Percentiles rank a stretch among this genome's conserved stretches.
Evolutionary conservation across 2,797 vertebrate species (phyloP).

Genomic region (Spatula clypeata): DNA sequence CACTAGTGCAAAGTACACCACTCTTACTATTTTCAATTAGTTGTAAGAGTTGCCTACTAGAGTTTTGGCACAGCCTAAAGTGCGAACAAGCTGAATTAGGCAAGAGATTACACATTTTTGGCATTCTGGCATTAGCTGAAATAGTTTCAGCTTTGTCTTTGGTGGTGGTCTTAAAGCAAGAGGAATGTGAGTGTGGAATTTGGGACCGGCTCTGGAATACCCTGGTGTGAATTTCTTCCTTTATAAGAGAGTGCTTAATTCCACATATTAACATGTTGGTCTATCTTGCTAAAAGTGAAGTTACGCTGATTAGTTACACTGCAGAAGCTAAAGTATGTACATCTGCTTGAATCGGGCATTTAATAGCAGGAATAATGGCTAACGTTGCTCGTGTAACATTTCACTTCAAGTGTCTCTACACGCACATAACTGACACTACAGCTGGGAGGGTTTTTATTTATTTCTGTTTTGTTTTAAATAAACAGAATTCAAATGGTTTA

Average conservation of each 20-base stretch:
- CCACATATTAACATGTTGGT: conserved; percentile 78
- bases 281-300: conserved; percentile 75
- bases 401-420: neutral
- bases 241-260: conserved; percentile 72
- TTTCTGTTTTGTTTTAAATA: conserved; percentile 47
- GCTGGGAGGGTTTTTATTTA: neutral
- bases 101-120: conserved; percentile 26
- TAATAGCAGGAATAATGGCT: conserved; percentile 50
- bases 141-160: conserved; percentile 57
- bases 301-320: conserved; percentile 81
- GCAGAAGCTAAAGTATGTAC: conserved; percentile 77
- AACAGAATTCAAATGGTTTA: neutral
- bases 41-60: neutral
- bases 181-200: conserved; percentile 69
- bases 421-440: neutral
- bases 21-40: conserved; percentile 35
- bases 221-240: conserved; percentile 70
- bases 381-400: conserved; percentile 50
- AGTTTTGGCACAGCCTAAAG: conserved; percentile 28
- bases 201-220: conserved; percentile 10
- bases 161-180: conserved; percentile 66
- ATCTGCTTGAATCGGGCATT: conserved; percentile 72
- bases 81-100: conserved; percentile 10
- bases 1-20: neutral
- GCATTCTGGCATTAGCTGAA: conserved; percentile 56